Evolutionary conservation across 1,140 invertebrate species (phyloP).

Genomic region (Bacillus rossius): DNA sequence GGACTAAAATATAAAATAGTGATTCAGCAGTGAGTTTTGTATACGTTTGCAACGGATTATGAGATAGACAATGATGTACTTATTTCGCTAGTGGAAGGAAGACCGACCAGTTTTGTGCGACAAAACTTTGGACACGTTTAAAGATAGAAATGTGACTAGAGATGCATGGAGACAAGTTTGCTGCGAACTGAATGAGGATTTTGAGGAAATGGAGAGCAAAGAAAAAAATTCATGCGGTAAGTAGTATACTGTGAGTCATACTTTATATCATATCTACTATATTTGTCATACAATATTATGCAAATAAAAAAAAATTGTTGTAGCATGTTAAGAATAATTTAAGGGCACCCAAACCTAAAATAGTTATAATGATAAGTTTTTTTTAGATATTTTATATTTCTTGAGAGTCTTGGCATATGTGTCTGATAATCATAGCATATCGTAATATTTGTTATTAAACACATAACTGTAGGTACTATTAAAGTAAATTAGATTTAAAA

Average conservation of each 20-base stretch:
- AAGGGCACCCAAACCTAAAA: neutral
- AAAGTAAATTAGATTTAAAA: neutral
- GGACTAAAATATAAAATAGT: no score
- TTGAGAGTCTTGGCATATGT: neutral
- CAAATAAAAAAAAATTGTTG: no score
- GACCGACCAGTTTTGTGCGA: neutral
- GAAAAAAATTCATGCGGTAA: slow-evolving; percentile 19
- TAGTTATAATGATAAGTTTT: neutral
- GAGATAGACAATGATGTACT: slow-evolving; percentile 6
- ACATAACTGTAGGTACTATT: no score
- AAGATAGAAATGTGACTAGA: slow-evolving; percentile 17
- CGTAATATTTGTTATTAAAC: no score
- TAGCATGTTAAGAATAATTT: neutral
- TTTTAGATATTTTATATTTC: neutral
- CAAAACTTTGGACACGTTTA: slow-evolving; percentile 17
- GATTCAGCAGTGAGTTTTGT: no score
- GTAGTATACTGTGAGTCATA: no score
- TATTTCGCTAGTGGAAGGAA: slow-evolving; percentile 4
- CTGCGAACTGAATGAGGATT: slow-evolving; percentile 6
- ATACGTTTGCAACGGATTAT: no score
- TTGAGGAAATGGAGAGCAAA: slow-evolving; percentile 16
- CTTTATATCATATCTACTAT: no score
- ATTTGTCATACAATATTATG: no score
- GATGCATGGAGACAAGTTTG: slow-evolving; percentile 17
- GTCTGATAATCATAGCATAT: no score